Evolutionary conservation across 2,888 invertebrate species (phyloP), one percentile per base, ranked within the genome.

Genomic region (Phytoseiulus persimilis): DNA sequence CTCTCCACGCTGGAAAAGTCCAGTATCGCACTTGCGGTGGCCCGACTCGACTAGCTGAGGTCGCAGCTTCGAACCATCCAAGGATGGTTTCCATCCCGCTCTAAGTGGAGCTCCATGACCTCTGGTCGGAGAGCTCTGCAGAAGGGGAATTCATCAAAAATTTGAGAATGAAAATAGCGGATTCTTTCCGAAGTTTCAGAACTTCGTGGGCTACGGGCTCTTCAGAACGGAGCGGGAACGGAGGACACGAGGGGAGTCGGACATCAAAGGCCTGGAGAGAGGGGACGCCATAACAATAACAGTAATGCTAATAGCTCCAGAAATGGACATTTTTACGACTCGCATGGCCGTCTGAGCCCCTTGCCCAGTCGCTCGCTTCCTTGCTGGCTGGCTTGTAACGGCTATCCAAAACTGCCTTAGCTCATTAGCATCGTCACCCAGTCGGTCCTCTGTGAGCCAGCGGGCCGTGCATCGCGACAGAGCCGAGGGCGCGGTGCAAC

Each of bases 271-370:
- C 32, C 87, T 11, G 6, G 87, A 3, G 33, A 23, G 33, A 45
- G 45, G 87, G 45, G 87, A 45, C 31, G 39, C 87, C 87, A 87
- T 87, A 87, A 87, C 87, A 87, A 87, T 87, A 87, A 87, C 87
- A 87, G 87, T 87, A 87, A 87, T 87, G 87, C 87, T 87, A 87
- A 87, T 87, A 87, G 87, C 87, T 33, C 87, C 31, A 87, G 87
- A 87, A 87, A 87, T 87, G 87, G 87, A 87, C 87, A 87, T 32
- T 87, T 87, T 87, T 87, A 87, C 87, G 87, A 87, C 87, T 87
- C 31, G 87, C 6, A 87, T 87, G 87, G 87, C 87, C 28, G 87
- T 32, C 39, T 33, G 87, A 87, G 65, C 65, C 65, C 65, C 65
- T 65, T 18, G 65, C 65, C 65, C 5, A 65, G 65, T 65, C 65